These are phyloP conservation scores for Chamaea fasciata DNA, from an alignment of 2,113 vertebrate species.

Conservation along the genomic window DNA sequence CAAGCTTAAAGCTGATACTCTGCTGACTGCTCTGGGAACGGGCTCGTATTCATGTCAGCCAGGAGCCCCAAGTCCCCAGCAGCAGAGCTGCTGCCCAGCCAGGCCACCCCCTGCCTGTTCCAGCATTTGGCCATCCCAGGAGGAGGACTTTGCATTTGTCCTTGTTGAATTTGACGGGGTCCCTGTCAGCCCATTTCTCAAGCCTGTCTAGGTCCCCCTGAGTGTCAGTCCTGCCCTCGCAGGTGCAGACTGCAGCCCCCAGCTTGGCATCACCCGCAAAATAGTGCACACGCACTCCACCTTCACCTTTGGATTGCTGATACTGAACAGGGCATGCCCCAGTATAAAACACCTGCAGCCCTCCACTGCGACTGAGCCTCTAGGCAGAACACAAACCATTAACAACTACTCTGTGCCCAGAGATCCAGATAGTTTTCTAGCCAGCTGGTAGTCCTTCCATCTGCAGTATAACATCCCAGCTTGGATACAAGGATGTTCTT, in stretches of 20 bases:
- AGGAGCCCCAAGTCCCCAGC: not conserved
- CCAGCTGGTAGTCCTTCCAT: not conserved
- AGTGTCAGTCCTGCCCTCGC: not conserved
- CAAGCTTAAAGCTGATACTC: not conserved
- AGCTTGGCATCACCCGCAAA: not conserved
- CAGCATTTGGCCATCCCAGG: not conserved
- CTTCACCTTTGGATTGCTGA: not conserved
- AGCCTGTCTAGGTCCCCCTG: not conserved
- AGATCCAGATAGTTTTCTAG: not conserved
- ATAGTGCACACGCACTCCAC: fast-evolving
- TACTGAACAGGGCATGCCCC: not conserved
- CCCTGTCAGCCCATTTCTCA: not conserved
- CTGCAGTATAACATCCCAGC: not conserved
- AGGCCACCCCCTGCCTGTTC: not conserved
- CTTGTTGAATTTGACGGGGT: not conserved
- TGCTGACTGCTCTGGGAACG: not conserved
- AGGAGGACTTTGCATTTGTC: not conserved
- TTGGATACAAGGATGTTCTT: not conserved
- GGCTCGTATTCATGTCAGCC: not conserved
- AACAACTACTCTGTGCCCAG: not conserved
- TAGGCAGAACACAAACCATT: not conserved
- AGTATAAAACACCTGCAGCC: not conserved
- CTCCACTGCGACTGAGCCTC: not conserved
- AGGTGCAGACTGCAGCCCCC: not conserved
- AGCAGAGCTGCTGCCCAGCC: not conserved